Percentiles rank a stretch among this genome's conserved stretches.
phyloP scores from a whole-genome alignment of 1,140 invertebrate genomes.

The Drosophila pseudoobscura region DNA sequence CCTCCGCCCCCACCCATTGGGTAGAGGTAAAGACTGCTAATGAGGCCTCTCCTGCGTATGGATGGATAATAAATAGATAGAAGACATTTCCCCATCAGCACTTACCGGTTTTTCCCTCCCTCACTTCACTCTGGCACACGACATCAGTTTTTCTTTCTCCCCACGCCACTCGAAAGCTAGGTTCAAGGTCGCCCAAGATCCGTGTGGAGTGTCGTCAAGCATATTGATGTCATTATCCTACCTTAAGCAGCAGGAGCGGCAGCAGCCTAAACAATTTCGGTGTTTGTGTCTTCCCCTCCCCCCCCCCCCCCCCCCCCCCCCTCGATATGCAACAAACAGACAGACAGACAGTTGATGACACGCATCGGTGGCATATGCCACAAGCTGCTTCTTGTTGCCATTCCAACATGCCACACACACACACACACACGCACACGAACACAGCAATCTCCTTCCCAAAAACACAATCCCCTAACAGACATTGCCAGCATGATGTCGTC shows the following conservation, averaged over 20 bases:
- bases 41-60: slow-evolving; percentile 7
- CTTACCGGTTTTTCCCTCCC: not conserved
- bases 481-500: slow-evolving; percentile 55
- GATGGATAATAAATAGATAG: no score
- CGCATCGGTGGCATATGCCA: slow-evolving; percentile 74
- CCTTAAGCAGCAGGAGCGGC: slow-evolving; percentile 26
- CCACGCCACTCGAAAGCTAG: not conserved
- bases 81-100: slow-evolving; percentile 5
- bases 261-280: slow-evolving; percentile 53
- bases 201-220: slow-evolving; percentile 26
- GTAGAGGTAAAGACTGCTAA: slow-evolving; percentile 5
- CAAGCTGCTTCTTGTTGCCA: slow-evolving; percentile 34
- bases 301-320: not conserved
- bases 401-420: slow-evolving; percentile 14
- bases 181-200: slow-evolving; percentile 45
- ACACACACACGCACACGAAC: not conserved
- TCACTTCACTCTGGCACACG: not conserved
- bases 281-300: slow-evolving; percentile 24
- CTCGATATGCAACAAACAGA: slow-evolving; percentile 51
- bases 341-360: slow-evolving; percentile 50
- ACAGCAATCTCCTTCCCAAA: slow-evolving; percentile 25
- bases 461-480: slow-evolving; percentile 47
- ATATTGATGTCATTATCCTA: slow-evolving; percentile 69
- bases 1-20: not conserved
- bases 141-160: not conserved